These are phyloP conservation scores for Smutsia gigantea DNA, from an alignment of 2,797 vertebrate species.

Conservation along the genomic window DNA sequence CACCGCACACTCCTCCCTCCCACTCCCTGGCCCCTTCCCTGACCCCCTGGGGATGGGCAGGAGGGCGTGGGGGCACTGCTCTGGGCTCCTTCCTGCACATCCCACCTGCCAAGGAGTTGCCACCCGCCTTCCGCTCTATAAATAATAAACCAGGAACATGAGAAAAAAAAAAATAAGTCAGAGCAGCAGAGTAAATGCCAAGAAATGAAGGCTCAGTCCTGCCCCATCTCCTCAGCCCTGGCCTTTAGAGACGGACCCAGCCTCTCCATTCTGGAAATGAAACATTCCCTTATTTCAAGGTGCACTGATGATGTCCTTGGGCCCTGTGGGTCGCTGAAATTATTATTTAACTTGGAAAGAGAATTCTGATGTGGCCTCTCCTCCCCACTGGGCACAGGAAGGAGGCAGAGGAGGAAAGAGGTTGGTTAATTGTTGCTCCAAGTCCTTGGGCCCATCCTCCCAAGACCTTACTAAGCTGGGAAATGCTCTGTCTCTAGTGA, in stretches of 20 bases:
- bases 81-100: slow-evolving; percentile 54
- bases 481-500: not conserved
- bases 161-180: slow-evolving; percentile 58
- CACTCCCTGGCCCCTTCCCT: not conserved
- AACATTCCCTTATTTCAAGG: not conserved
- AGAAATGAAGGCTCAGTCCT: slow-evolving; percentile 40
- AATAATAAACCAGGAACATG: slow-evolving; percentile 77
- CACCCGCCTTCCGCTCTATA: slow-evolving; percentile 77
- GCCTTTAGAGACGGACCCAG: slow-evolving; percentile 42
- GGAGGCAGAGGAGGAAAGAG: not conserved
- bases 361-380: not conserved
- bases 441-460: not conserved
- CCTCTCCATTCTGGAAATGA: slow-evolving; percentile 56
- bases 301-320: not conserved
- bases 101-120: slow-evolving; percentile 70
- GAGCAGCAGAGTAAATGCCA: slow-evolving; percentile 62
- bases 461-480: not conserved
- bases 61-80: not conserved
- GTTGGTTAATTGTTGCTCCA: not conserved
- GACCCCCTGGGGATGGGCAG: not conserved
- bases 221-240: not conserved
- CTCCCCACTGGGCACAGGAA: not conserved
- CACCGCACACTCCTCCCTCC: not conserved
- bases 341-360: slow-evolving; percentile 57
- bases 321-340: not conserved